Evolutionary conservation across 2,797 vertebrate species (phyloP), one percentile per base, ranked within the genome.

Genomic region (Pelodytes ibericus): DNA sequence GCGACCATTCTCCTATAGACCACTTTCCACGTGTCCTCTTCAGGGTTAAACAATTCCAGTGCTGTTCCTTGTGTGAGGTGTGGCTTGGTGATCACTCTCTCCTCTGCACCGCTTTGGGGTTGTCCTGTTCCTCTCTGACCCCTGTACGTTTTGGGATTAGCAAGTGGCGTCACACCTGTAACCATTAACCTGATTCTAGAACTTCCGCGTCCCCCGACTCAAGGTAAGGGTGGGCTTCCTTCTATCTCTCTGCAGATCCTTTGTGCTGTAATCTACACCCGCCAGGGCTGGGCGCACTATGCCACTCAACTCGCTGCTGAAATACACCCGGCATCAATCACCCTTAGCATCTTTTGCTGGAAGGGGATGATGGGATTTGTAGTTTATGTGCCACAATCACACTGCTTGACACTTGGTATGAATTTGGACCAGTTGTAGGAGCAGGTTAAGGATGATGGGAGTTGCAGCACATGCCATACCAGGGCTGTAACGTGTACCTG

Each of bases 41-140:
- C 30, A 27, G 58, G 58, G 70, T 62, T 72, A 62, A 66, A 44
- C 15, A 63, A 39, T 47, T 3, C 15, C 10, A 25, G 58, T 33
- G 29, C 56, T 7, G 39, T 22, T 22, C 20, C 27, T 3, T 15
- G 29, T 16, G 73, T 27, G 74, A 66, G 62, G 74, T 69, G 74
- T 69, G 74, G 74, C 65, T 56, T 62, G 25, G 31, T 51, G 57
- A 62, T 15, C 11, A 29, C 39, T n/a, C 25, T 47, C 58, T 41
- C 39, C 39, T 66, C 30, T 47, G n/a, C n/a, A n/a, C 15, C 26
- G 18, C 33, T 7, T n/a, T 20, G 57, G 22, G 30, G 25, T 60
- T 16, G 44, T 39, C 29, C 44, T 15, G 30, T 44, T 49, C 13
- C 7, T 39, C 30, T 27, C 39, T 75, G 27, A 31, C 56, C 27